Conservation (phyloP, 2,888 invertebrate species). For the Yponomeuta malinellus region DNA sequence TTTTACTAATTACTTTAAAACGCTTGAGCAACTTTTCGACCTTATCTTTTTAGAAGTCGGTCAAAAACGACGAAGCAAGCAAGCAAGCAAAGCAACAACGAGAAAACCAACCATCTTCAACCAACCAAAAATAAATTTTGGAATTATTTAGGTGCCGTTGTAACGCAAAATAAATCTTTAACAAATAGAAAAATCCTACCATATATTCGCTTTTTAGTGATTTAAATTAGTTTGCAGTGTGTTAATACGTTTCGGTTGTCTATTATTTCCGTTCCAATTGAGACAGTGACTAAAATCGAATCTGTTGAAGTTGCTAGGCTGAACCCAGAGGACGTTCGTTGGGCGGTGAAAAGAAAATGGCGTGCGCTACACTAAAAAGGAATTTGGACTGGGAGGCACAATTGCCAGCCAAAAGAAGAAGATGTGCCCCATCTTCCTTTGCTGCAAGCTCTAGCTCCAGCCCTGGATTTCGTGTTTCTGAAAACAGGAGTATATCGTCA, state of each 20-base stretch:
- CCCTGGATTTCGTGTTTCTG: slow-evolving; percentile 68
- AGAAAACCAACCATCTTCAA: not conserved
- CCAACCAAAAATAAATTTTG: slow-evolving; percentile 41
- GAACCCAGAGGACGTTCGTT: slow-evolving; percentile 56
- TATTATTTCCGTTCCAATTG: slow-evolving; percentile 54
- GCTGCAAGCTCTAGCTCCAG: slow-evolving; percentile 77
- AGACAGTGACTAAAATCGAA: slow-evolving; percentile 38
- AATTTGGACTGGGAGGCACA: slow-evolving; percentile 96
- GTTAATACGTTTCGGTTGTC: slow-evolving; percentile 38
- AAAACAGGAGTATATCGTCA: slow-evolving; percentile 81
- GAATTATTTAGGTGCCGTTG: slow-evolving; percentile 41
- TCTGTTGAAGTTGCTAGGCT: slow-evolving; percentile 37
- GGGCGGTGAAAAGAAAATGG: slow-evolving; percentile 87
- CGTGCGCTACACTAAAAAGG: slow-evolving; percentile 98
- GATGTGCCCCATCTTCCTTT: slow-evolving; percentile 93
- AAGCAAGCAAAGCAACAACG: slow-evolving; percentile 30
- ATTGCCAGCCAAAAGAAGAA: slow-evolving; percentile 90
- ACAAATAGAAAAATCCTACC: slow-evolving; percentile 35
- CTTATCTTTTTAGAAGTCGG: too few species aligned
- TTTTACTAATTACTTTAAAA: too few species aligned
- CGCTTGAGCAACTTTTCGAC: too few species aligned
- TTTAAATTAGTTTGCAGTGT: slow-evolving; percentile 27
- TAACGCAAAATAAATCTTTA: slow-evolving; percentile 36
- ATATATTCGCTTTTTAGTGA: slow-evolving; percentile 4
- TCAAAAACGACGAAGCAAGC: too few species aligned